Conservation (phyloP, 2,888 invertebrate species). For the Pachycephus smyrnensis region DNA sequence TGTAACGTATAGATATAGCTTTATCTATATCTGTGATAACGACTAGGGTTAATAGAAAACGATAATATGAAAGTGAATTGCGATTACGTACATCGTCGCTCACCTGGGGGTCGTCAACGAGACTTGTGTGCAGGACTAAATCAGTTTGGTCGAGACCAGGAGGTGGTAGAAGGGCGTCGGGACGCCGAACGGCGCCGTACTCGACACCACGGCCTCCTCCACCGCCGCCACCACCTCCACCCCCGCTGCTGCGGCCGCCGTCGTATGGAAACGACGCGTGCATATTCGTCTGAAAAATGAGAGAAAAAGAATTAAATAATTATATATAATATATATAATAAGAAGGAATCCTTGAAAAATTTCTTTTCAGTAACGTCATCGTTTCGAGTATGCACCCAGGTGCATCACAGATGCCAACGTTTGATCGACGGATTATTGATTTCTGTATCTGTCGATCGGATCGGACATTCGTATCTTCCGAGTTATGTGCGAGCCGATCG, state of each 20-base stretch:
- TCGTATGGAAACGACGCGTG: conserved; percentile 69
- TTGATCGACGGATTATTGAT: background rate
- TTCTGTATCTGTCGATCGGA: background rate
- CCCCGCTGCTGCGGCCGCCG: conserved; percentile 64
- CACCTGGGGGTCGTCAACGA: conserved; percentile 67
- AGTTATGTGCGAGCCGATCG: background rate
- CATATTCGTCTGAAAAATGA: conserved; percentile 67
- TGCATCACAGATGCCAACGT: background rate
- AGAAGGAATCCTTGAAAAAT: no score
- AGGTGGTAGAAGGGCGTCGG: conserved; percentile 63
- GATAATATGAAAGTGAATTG: conserved; percentile 23
- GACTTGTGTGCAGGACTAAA: conserved; percentile 64
- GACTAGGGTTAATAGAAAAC: conserved; percentile 2
- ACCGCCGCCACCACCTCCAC: conserved; percentile 62
- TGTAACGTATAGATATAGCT: background rate
- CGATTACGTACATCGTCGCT: conserved; percentile 66
- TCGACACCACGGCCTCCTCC: conserved; percentile 57
- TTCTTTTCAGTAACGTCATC: no score
- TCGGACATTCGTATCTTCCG: background rate
- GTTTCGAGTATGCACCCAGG: background rate
- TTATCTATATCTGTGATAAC: background rate
- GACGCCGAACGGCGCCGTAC: conserved; percentile 62
- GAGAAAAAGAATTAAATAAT: background rate
- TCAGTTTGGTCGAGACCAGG: conserved; percentile 65
- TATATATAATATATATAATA: no score